Conservation (phyloP, 2,888 invertebrate genomes). For the Lepidochrysops patricia region DNA sequence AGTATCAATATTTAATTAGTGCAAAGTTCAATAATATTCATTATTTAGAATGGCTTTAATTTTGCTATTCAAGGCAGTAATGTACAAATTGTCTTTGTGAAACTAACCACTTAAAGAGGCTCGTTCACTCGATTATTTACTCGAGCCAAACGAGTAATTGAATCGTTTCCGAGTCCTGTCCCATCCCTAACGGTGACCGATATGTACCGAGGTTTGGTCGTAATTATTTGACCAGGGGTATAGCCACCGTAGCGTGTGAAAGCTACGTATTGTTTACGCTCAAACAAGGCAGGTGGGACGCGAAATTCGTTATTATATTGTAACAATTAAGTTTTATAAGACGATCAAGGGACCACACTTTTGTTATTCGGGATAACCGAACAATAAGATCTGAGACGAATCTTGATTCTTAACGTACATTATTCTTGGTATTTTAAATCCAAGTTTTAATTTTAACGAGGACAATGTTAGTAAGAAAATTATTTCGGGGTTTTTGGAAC, state of each 20-base stretch:
- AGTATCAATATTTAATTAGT: background rate
- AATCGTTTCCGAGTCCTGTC: background rate
- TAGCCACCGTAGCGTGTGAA: constrained; percentile 71
- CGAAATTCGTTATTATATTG: constrained; percentile 52
- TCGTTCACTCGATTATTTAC: background rate
- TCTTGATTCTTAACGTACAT: background rate
- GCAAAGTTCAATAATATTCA: background rate
- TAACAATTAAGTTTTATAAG: constrained; percentile 55
- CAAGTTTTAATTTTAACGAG: background rate
- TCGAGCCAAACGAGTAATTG: background rate
- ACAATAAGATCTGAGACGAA: background rate
- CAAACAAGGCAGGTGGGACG: constrained; percentile 64
- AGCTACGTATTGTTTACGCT: constrained; percentile 70
- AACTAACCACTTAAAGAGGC: background rate
- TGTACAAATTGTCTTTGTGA: too few species aligned
- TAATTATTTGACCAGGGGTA: constrained; percentile 74
- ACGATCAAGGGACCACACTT: constrained; percentile 30
- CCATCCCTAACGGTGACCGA: background rate
- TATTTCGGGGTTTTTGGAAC: too few species aligned
- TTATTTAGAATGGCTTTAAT: background rate
- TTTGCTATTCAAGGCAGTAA: background rate
- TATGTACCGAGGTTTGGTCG: constrained; percentile 51
- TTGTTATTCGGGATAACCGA: constrained; percentile 6
- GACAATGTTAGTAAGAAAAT: too few species aligned
- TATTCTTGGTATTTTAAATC: background rate